A percentile compares a stretch with the other conserved stretches of the same genome.
Evolutionary conservation across 2,113 vertebrate genomes (phyloP).

Genomic region (Pelusios castaneus): DNA sequence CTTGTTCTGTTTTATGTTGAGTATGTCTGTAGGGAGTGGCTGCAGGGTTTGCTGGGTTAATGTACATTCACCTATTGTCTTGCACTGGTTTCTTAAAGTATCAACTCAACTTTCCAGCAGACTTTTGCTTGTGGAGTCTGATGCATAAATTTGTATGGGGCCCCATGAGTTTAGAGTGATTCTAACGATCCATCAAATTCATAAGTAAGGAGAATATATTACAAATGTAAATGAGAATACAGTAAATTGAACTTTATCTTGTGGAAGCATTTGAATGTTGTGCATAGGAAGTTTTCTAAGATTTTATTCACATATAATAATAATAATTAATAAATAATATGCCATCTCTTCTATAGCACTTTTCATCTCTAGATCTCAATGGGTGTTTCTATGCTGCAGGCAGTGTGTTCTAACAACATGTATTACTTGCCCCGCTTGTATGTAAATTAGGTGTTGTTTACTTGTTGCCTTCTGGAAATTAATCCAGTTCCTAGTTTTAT

Average conservation of each 20-base stretch:
- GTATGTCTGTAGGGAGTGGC: not conserved
- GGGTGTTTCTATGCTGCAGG: not conserved
- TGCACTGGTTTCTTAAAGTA: fast-evolving
- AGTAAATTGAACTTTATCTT: not conserved
- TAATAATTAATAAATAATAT: not conserved
- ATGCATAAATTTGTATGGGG: not conserved
- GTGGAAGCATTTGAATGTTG: not conserved
- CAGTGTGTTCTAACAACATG: not conserved
- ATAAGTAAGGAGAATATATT: not conserved
- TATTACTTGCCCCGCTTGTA: not conserved
- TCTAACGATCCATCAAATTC: not conserved
- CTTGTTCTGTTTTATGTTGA: not conserved
- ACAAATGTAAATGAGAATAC: not conserved
- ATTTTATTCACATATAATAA: not conserved
- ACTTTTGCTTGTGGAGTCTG: not conserved
- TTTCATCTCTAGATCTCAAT: not conserved
- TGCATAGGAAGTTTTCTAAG: fast-evolving
- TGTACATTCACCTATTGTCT: not conserved
- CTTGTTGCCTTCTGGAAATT: not conserved
- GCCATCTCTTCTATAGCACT: not conserved
- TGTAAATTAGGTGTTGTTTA: not conserved
- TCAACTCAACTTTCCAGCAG: fast-evolving
- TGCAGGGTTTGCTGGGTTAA: not conserved
- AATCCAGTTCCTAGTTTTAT: not conserved
- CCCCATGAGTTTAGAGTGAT: not conserved